These are phyloP conservation scores for Monochamus alternatus DNA, from an alignment of 2,888 invertebrate genomes.

Conservation along the genomic window DNA sequence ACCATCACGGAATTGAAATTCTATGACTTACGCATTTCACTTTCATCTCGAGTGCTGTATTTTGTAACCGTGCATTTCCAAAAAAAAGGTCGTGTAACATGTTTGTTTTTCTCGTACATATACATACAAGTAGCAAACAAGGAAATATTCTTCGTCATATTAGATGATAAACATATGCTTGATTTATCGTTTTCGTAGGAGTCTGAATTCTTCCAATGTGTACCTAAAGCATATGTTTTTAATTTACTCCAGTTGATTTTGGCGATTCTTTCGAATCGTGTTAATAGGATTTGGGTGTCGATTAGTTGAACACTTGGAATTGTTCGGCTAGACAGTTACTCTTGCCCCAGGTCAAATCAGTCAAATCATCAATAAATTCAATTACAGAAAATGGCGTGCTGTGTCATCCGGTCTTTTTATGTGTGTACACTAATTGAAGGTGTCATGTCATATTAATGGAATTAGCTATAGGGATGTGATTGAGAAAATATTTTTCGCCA, in stretches of 20 bases:
- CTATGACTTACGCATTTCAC: conserved; percentile 16
- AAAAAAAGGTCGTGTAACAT: background rate
- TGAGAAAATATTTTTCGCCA: no score
- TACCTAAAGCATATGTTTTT: background rate
- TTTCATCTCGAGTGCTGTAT: conserved; percentile 8
- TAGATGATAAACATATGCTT: background rate
- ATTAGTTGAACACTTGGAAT: background rate
- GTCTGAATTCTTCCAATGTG: background rate
- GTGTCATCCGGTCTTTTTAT: background rate
- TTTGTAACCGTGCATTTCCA: conserved; percentile 4
- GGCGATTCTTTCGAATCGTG: background rate
- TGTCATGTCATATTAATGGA: background rate
- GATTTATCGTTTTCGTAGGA: background rate
- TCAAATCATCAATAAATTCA: conserved; percentile 2
- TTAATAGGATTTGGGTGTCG: background rate
- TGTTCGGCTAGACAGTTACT: background rate
- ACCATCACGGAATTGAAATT: conserved; percentile 14
- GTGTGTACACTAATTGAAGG: background rate
- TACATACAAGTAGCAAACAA: background rate
- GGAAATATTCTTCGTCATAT: background rate
- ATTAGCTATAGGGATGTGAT: no score
- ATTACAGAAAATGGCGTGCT: background rate
- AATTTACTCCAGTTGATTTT: background rate
- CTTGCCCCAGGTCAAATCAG: background rate
- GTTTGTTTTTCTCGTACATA: conserved; percentile 9